Evolutionary conservation across 2,888 invertebrate species (phyloP), one percentile per base, ranked within the genome.

Genomic region (Notodonta dromedarius): DNA sequence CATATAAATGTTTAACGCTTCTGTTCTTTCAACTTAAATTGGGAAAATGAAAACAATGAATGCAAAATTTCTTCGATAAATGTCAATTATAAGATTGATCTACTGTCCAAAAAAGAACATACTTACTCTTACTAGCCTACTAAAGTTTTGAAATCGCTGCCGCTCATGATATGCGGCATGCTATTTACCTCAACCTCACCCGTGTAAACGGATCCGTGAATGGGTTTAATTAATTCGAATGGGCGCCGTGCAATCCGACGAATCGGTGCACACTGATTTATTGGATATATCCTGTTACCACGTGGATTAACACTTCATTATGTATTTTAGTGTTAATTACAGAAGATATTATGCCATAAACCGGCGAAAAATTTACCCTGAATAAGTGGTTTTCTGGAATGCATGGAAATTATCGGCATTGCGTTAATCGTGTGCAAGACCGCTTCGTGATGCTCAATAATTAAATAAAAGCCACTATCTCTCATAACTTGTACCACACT

Each of bases 141-240:
- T 46, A 46, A 13, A 13, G 44, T n/a, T 13, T 46, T n/a, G 4
- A n/a, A 54, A 54, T n/a, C 35, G n/a, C 54, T 39, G 4, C 54
- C n/a, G 9, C 14, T n/a, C 8, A 39, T 54, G 54, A n/a, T 7
- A 39, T 7, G 39, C 6, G 8, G n/a, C 54, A 54, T 5, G 7
- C 14, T 54, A 14, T 54, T 54, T 57, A 57, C 48, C 35, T 35
- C 13, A 48, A 48, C 48, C n/a, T n/a, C 50, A 35, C 46, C 14
- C 52, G 46, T 52, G 52, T 58, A 58, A 56, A 56, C 56, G 44
- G 40, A 44, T 44, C 44, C 44, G 44, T 56, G 56, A 44, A 56
- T 56, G 56, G 24, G 56, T 56, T 56, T 56, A 56, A 56, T 56
- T 56, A 56, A 56, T 24, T 56, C 44, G 16, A 56, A 44, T 66